These are phyloP conservation scores for Netelia inedita DNA, from an alignment of 2,888 invertebrate species.

Conservation along the genomic window DNA sequence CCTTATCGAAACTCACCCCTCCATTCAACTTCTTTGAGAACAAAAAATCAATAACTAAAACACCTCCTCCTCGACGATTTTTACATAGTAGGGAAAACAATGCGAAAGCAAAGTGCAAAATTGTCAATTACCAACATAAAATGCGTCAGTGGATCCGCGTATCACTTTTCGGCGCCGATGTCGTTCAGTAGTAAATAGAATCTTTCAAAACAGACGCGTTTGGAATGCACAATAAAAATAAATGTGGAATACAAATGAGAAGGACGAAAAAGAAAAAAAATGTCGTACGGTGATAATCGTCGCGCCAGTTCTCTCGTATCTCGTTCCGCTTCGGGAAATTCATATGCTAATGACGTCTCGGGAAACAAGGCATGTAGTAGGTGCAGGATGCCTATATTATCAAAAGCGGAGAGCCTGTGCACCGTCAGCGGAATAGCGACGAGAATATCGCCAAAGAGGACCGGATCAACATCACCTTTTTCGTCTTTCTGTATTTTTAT, in stretches of 20 bases:
- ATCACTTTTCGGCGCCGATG: too few relatives aligned
- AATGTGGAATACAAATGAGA: slow-evolving; percentile 28
- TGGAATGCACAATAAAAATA: slow-evolving; percentile 3
- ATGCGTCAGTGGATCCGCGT: too few relatives aligned
- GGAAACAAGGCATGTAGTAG: slow-evolving; percentile 4
- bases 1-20: too few relatives aligned
- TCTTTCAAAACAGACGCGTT: too few relatives aligned
- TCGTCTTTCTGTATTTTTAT: not conserved
- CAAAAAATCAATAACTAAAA: too few relatives aligned
- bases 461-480: slow-evolving; percentile 41
- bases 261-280: slow-evolving; percentile 20
- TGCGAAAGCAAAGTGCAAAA: too few relatives aligned
- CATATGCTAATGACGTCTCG: slow-evolving; percentile 20
- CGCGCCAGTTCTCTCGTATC: slow-evolving; percentile 3
- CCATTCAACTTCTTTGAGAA: too few relatives aligned
- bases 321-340: slow-evolving; percentile 25
- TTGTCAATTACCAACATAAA: too few relatives aligned
- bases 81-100: too few relatives aligned
- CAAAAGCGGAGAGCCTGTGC: slow-evolving; percentile 2
- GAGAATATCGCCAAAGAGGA: slow-evolving; percentile 35
- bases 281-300: slow-evolving; percentile 11
- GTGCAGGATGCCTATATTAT: slow-evolving; percentile 35
- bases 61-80: too few relatives aligned
- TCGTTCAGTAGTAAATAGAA: too few relatives aligned
- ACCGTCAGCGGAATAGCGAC: slow-evolving; percentile 18